Evolutionary conservation across 2,888 invertebrate genomes (phyloP).

Genomic region (Tigriopus californicus): DNA sequence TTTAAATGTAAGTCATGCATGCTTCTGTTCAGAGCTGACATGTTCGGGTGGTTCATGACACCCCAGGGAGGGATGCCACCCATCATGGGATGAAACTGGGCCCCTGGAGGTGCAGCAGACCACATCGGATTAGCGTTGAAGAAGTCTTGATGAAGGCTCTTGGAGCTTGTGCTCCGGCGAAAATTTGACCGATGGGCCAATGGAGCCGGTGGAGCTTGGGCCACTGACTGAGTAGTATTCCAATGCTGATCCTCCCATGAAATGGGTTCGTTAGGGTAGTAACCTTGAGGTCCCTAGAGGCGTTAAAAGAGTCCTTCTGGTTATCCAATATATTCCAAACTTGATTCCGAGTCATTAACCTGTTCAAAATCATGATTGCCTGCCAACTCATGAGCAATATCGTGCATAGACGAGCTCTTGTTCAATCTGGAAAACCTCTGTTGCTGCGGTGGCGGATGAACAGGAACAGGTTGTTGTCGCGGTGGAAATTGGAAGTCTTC

Average conservation of each 20-base stretch:
- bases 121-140: neutral
- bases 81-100: neutral
- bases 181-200: neutral
- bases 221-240: neutral
- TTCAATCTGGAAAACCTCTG: neutral
- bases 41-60: neutral
- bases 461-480: neutral
- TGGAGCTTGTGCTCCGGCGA: neutral
- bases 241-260: conserved; percentile 9
- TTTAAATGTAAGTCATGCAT: neutral
- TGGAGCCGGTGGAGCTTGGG: neutral
- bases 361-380: neutral
- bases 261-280: neutral
- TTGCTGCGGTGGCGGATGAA: neutral
- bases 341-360: neutral
- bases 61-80: neutral
- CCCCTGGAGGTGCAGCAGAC: neutral
- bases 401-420: conserved; percentile 8
- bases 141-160: conserved; percentile 6
- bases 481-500: neutral
- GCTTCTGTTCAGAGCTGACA: neutral
- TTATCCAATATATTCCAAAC: neutral
- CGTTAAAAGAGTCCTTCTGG: neutral
- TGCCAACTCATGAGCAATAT: neutral
- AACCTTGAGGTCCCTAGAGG: too few species aligned